These are phyloP conservation scores for Helicoverpa zea DNA, from an alignment of 1,140 invertebrate species.

Conservation along the genomic window DNA sequence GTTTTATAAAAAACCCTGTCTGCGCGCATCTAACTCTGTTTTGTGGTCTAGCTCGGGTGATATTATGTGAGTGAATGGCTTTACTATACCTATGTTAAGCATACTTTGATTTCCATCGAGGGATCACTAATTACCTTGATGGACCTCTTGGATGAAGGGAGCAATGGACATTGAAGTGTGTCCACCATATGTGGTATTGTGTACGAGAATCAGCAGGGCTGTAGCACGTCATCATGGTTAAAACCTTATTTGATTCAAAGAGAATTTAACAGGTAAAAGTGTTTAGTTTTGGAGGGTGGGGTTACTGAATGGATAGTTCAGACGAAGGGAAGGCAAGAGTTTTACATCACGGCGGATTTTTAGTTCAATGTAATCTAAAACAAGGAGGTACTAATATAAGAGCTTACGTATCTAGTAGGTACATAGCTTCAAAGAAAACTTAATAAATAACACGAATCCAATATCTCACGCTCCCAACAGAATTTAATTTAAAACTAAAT, in stretches of 20 bases:
- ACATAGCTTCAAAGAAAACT: constrained; percentile 12
- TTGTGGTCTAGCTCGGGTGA: constrained; percentile 9
- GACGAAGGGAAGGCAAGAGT: neutral
- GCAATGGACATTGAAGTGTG: constrained; percentile 38
- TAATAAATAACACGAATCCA: constrained; percentile 23
- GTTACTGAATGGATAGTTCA: neutral
- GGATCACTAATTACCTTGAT: constrained; percentile 38
- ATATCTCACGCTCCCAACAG: neutral
- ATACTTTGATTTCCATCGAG: constrained; percentile 25
- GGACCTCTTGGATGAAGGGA: constrained; percentile 29
- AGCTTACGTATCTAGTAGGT: no score
- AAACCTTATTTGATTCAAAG: no score
- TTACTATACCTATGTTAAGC: neutral
- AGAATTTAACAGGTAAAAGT: no score
- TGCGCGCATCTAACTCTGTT: neutral
- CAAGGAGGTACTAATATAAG: neutral
- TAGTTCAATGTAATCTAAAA: neutral
- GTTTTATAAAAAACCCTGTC: neutral
- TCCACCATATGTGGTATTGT: constrained; percentile 25
- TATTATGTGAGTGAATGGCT: constrained; percentile 9
- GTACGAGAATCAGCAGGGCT: constrained; percentile 19
- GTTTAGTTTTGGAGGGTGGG: no score
- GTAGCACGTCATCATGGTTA: neutral
- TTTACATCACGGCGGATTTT: neutral
- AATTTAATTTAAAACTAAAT: constrained; percentile 48